phyloP scores from a whole-genome alignment of 2,888 invertebrate genomes.

The Flexamia atlantica region DNA sequence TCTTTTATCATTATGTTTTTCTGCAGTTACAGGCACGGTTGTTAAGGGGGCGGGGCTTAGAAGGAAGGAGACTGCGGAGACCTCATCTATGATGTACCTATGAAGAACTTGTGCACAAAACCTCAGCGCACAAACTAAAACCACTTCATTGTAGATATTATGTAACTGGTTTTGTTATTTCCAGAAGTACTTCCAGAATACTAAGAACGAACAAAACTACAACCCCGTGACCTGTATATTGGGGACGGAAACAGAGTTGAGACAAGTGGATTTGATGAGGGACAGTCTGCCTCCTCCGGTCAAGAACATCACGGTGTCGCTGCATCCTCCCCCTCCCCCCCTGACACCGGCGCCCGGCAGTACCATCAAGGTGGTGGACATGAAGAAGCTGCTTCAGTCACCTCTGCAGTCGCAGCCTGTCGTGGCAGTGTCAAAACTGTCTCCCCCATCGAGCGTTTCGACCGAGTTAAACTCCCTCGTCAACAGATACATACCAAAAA shows the following conservation, averaged over 20 bases:
- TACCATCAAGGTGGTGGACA: conserved; percentile 13
- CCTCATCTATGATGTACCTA: too few species aligned
- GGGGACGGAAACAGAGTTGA: not conserved
- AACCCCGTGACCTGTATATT: not conserved
- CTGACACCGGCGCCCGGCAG: not conserved
- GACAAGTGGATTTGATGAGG: not conserved
- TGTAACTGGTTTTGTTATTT: not conserved
- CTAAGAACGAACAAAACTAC: not conserved
- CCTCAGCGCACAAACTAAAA: too few species aligned
- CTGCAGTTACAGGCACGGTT: too few species aligned
- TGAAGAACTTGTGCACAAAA: too few species aligned
- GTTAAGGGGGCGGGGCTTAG: too few species aligned
- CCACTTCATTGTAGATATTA: too few species aligned
- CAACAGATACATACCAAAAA: not conserved
- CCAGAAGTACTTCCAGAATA: not conserved
- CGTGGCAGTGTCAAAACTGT: not conserved
- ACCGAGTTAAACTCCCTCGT: not conserved
- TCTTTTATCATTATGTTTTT: too few species aligned
- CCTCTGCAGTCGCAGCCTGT: not conserved
- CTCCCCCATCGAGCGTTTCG: not conserved
- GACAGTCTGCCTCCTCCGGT: not conserved
- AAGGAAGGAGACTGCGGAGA: too few species aligned
- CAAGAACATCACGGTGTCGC: not conserved
- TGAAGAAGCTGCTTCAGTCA: conserved; percentile 9
- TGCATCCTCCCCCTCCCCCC: not conserved